phyloP scores from a whole-genome alignment of 30 jellyfish, hydroid and myxozoan genomes.

The Calvadosia cruxmelitensis region DNA sequence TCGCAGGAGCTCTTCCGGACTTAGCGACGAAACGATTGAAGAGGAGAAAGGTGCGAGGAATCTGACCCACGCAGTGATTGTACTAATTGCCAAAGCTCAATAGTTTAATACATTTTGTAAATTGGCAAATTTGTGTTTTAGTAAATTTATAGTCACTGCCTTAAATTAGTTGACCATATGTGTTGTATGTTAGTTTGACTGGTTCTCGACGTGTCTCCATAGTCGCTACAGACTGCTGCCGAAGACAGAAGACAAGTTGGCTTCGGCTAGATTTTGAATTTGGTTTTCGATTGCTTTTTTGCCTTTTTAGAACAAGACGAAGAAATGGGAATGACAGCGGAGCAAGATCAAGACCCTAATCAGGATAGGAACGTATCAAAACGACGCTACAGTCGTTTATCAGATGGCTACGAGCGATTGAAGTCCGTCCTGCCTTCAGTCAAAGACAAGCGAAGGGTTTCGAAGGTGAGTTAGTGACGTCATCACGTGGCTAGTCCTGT shows the following conservation, averaged over 20 bases:
- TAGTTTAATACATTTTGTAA: no score
- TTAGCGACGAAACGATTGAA: constrained; percentile 75
- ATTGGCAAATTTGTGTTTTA: no score
- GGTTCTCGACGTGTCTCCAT: no score
- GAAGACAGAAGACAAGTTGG: no score
- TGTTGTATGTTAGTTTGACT: no score
- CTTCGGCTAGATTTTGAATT: no score
- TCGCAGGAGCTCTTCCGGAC: constrained; percentile 72
- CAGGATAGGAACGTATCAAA: constrained; percentile 88
- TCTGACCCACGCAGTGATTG: constrained; percentile 3
- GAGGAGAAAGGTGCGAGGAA: constrained; percentile 84
- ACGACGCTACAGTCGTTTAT: constrained; percentile 95
- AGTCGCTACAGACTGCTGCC: no score
- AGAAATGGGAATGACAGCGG: constrained; percentile 41
- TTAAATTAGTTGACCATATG: no score
- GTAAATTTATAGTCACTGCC: no score
- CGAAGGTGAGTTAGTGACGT: constrained; percentile 45
- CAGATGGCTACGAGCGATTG: constrained; percentile 96
- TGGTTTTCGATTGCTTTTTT: no score
- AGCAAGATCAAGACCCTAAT: constrained; percentile 70
- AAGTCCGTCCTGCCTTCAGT: constrained; percentile 95
- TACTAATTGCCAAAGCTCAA: no score
- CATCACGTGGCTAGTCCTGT: no score
- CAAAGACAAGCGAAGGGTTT: constrained; percentile 93
- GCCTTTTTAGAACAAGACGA: neutral